These are phyloP conservation scores for Bicyclus anynana DNA, from an alignment of 1,140 invertebrate genomes.

Conservation along the genomic window DNA sequence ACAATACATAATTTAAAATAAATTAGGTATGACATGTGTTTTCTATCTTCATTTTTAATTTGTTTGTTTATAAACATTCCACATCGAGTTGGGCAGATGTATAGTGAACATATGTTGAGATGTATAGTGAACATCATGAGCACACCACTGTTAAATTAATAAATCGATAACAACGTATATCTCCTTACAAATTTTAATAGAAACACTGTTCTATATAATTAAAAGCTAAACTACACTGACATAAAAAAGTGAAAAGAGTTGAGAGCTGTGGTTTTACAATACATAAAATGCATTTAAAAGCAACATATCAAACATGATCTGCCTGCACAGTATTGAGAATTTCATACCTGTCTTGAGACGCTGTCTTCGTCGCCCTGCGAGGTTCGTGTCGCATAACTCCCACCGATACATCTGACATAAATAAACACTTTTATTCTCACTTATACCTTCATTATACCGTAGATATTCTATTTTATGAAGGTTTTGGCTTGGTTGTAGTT, in stretches of 20 bases:
- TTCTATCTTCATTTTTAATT: no score
- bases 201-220: neutral
- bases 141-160: no score
- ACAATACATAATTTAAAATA: no score
- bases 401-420: conserved; percentile 82
- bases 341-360: conserved; percentile 71
- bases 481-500: no score
- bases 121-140: no score
- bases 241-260: neutral
- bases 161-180: no score
- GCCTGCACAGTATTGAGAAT: neutral
- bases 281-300: neutral
- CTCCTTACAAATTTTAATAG: neutral
- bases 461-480: no score
- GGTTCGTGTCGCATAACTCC: conserved; percentile 78
- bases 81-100: no score
- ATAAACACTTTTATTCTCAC: neutral
- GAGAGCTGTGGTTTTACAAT: neutral
- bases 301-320: neutral
- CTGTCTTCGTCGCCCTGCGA: conserved; percentile 82
- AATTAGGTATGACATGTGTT: no score
- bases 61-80: no score
- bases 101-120: no score
- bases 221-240: neutral
- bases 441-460: no score